Evolutionary conservation across 2,113 vertebrate species (phyloP), one percentile per base, ranked within the genome.

Genomic region (Poeciliopsis occidentalis): DNA sequence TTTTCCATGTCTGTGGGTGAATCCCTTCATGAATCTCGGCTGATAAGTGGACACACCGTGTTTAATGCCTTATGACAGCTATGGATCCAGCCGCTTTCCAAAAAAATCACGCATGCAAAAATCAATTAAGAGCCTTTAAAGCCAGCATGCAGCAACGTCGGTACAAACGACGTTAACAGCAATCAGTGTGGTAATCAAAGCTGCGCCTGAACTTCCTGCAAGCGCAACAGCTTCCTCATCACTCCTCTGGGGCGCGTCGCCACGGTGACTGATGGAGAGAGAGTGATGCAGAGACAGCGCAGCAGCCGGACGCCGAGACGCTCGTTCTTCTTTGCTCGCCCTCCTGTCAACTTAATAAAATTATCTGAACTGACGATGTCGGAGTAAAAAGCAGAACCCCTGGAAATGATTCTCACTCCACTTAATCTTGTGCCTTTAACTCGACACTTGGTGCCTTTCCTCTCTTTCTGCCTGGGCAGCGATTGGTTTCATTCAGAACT

Each of bases 31-130:
- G 76, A 66, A 80, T 78, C 47, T 32, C 4, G 47, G 62, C 64
- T 67, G 76, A 60, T 71, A 76, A 47, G 72, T 60, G 39, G 64
- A 39, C 31, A 69, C 64, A 19, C 29, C 47, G 76, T 69, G 17
- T 26, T 32, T 71, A 61, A 82, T 80, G 57, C 69, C 37, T 64
- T 31, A 13, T 77, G 75, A 84, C 67, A 77, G 60, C 51, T 81
- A 78, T 84, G 76, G 76, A 74, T 82, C 60, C 70, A 12, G 61
- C 85, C 88, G 77, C 83, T 76, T 86, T 74, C 70, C 68, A 61
- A 68, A 41, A 68, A 41, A 63, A 34, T 60, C 67, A 67, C 37
- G 71, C 71, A 17, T 51, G 51, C 24, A 72, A 63, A 83, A 26
- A 74, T 78, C 34, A 27, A 10, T 76, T 60, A 22, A 60, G 63